These are phyloP conservation scores for Phaedon cochleariae DNA, from an alignment of 2,888 invertebrate genomes.

Conservation along the genomic window DNA sequence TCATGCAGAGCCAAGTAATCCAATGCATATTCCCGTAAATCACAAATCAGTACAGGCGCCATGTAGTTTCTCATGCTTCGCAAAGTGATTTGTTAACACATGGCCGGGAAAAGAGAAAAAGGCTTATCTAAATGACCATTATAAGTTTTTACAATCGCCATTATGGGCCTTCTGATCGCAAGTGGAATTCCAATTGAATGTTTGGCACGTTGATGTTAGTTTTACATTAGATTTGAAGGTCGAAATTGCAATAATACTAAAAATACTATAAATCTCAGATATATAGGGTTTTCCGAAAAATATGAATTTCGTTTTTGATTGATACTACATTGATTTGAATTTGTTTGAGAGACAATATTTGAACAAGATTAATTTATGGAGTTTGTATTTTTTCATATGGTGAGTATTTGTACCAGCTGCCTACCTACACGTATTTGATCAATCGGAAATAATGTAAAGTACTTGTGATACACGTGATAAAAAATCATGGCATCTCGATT, in stretches of 20 bases:
- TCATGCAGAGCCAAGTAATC: neutral
- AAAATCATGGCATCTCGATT: neutral
- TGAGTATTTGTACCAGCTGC: too few relatives aligned
- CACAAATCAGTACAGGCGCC: neutral
- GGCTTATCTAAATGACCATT: slow-evolving; percentile 41
- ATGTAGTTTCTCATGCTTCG: slow-evolving; percentile 15
- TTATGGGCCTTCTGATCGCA: neutral
- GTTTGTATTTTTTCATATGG: too few relatives aligned
- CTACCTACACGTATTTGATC: too few relatives aligned
- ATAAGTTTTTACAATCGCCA: slow-evolving; percentile 26
- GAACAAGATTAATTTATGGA: too few relatives aligned
- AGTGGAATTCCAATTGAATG: neutral
- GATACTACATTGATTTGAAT: too few relatives aligned
- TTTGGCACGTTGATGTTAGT: neutral
- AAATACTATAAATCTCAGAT: too few relatives aligned
- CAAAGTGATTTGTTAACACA: slow-evolving; percentile 30
- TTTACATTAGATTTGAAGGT: neutral
- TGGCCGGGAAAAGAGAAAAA: slow-evolving; percentile 44
- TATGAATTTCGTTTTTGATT: too few relatives aligned
- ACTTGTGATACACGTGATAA: too few relatives aligned
- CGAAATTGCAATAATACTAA: neutral
- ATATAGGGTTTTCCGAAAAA: too few relatives aligned
- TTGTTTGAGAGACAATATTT: too few relatives aligned
- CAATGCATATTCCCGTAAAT: neutral
- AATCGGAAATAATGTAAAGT: too few relatives aligned